Conservation (phyloP, 2,888 invertebrate species). For the Amblyteles armatorius region DNA sequence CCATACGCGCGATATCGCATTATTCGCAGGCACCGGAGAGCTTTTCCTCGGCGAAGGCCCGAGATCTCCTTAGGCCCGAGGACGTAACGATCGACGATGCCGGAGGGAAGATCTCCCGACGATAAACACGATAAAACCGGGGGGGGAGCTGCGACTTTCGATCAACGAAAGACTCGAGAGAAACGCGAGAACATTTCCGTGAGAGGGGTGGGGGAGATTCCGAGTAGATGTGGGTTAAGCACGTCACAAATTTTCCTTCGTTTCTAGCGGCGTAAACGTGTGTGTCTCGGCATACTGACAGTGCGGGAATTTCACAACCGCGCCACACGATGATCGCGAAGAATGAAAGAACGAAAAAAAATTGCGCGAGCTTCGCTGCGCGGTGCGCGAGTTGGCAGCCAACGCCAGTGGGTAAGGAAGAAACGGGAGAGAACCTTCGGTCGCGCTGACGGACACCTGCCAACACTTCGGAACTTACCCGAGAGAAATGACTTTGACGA, state of each 20-base stretch:
- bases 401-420: constrained; percentile 34
- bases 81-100: background rate
- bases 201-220: constrained; percentile 66
- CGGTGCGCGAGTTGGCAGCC: constrained; percentile 7
- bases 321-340: constrained; percentile 45
- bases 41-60: constrained; percentile 4
- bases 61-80: background rate
- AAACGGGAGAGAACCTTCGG: background rate
- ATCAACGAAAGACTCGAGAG: constrained; percentile 41
- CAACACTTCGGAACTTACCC: background rate
- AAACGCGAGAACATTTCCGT: constrained; percentile 67
- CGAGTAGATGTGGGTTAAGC: constrained; percentile 77
- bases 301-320: constrained; percentile 60
- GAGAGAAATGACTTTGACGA: background rate
- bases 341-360: constrained; percentile 8
- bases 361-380: background rate
- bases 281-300: constrained; percentile 55
- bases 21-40: constrained; percentile 64
- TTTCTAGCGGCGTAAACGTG: constrained; percentile 34
- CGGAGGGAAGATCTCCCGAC: background rate
- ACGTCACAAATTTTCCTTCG: constrained; percentile 80
- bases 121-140: constrained; percentile 22
- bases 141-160: constrained; percentile 40
- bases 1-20: constrained; percentile 75
- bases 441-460: background rate